Evolutionary conservation across 2,888 invertebrate species (phyloP), one percentile per base, ranked within the genome.

Genomic region (Synanthedon vespiformis): DNA sequence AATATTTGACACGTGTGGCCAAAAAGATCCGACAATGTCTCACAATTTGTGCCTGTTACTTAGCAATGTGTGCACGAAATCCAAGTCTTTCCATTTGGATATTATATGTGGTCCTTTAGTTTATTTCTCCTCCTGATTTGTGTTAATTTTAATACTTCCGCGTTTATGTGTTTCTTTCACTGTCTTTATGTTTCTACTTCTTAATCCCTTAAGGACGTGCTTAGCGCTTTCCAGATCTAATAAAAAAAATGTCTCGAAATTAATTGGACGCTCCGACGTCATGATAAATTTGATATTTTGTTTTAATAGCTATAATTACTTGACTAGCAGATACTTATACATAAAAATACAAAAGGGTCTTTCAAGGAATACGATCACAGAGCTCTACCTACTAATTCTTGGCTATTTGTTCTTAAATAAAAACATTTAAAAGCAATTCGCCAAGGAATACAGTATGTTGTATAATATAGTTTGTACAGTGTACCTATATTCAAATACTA

Each of bases 31-130:
- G 62, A 70, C 60, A 65, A 67, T 55, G 57, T 64, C 59, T 65
- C 66, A 72, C 64, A 66, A 67, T 64, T 70, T 77, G 72, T 85
- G 85, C 77, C 84, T 86, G 83, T 79, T 83, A 34, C 34, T 34
- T 34, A 81, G 81, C 76, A 70, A 73, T 81, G 84, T 84, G 72
- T 84, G 86, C 86, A 87, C 87, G 86, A 83, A 73, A 73, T 76
- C 82, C 84, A 74, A 68, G 75, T 83, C 69, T 85, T 68, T 77
- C 81, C 84, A 84, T 80, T 84, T 78, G 72, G 65, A 77, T 83
- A 82, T 84, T 87, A 84, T 85, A 85, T 87, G 86, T 87, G 85
- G 82, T 85, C 84, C 73, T 73, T 77, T 78, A 72, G 74, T 80
- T 80, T 67, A 60, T 73, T 77, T 71, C 57, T 72, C 67, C 57